These are phyloP conservation scores for Neosilurus hyrtlii DNA, from an alignment of 2,797 vertebrate species.

Conservation along the genomic window DNA sequence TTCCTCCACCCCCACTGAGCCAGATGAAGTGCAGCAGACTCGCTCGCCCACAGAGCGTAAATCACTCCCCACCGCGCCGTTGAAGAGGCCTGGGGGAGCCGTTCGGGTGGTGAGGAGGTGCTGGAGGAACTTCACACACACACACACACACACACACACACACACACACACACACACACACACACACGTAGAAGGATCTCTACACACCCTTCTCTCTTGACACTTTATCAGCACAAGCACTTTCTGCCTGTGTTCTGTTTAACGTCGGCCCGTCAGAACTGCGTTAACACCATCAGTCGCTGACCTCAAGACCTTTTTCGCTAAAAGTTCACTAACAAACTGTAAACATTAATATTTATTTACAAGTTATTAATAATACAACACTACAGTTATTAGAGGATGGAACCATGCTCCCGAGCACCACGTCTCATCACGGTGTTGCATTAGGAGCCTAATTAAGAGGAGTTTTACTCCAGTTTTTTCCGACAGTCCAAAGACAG, in stretches of 20 bases:
- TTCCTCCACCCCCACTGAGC: slow-evolving; percentile 34
- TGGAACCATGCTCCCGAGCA: background rate
- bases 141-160: slow-evolving; percentile 19
- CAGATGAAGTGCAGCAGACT: slow-evolving; percentile 51
- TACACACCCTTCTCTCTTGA: slow-evolving; percentile 36
- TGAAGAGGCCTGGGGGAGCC: slow-evolving; percentile 45
- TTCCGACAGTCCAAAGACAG: too few relatives aligned
- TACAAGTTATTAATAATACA: too few relatives aligned
- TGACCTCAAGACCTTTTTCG: background rate
- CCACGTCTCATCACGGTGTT: background rate
- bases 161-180: slow-evolving; percentile 16
- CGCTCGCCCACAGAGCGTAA: slow-evolving; percentile 52
- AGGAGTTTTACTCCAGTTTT: background rate
- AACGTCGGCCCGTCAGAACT: background rate
- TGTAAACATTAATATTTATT: background rate
- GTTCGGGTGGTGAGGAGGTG: slow-evolving; percentile 23
- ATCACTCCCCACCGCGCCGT: slow-evolving; percentile 45
- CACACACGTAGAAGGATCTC: slow-evolving; percentile 25
- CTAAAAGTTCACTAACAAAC: background rate
- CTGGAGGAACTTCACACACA: slow-evolving; percentile 14
- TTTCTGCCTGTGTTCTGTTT: slow-evolving; percentile 30
- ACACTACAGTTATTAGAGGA: background rate
- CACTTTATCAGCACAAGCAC: slow-evolving; percentile 40
- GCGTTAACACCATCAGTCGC: background rate
- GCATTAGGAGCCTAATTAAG: background rate